Base-by-base conservation (phyloP, 2,113 vertebrate genomes). In the Carettochelys insculpta region DNA sequence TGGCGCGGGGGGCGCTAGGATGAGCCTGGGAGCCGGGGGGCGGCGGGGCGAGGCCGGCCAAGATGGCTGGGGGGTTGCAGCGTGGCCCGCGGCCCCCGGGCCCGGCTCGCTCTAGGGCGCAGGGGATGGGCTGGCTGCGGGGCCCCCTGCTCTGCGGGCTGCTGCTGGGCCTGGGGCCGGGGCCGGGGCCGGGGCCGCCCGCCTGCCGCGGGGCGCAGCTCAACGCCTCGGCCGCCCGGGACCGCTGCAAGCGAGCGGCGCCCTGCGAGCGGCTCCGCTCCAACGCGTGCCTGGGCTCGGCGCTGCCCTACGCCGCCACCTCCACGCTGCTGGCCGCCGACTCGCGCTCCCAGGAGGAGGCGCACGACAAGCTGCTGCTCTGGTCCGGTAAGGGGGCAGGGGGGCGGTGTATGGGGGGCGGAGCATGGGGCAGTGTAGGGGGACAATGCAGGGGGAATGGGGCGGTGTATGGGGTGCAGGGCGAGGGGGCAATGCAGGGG, bases 261-360 rank as follows among this genome's bases (percentile, higher is more conserved):
- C 97, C 97, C 34, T 99, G 99, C 90, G 99, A 99, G 87, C 97
- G 95, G 1, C 97, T 99, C 22, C 98, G 98, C 43, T 98, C 98
- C 97, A 98, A 98, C 92, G 97, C 98, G 83, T 99, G 99, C 88
- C 97, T 99, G 50, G 99, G 99, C 25, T 99, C 99, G 4, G 97
- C 98, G 58, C 89, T 99, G 53, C 99, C 99, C 2, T 99, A 99
- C 97, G 98, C 97, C 24, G 98, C 98, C 91, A 99, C 99, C n/a
- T 98, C 99, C 80, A 98, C 99, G 87, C 56, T 98, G 68, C 97
- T 99, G 98, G 98, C 99, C 2, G 98, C 98, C 76, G 99, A 99
- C 97, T 99, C 99, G 51, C 93, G 58, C 79, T 98, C 98, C 2
- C 99, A 99, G 89, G 98, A 99, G 78, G 98, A 99, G 86, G 99